phyloP scores from a whole-genome alignment of 2,797 vertebrate genomes.

The Parotocinclus haroldoi region DNA sequence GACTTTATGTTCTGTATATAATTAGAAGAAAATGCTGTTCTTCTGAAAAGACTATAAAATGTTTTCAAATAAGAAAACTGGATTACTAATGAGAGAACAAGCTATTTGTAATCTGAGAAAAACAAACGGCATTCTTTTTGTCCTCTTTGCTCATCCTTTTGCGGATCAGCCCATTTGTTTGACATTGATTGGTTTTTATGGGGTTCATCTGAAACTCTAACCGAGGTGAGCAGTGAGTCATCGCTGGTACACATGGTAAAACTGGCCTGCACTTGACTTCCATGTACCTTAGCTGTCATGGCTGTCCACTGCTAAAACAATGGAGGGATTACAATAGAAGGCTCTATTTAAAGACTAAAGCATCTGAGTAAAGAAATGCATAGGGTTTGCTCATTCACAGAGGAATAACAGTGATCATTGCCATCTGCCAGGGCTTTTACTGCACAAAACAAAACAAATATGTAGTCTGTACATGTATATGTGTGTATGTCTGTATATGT shows the following conservation, averaged over 20 bases:
- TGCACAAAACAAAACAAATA: constrained; percentile 39
- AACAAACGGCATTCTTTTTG: constrained; percentile 42
- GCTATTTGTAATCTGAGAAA: constrained; percentile 33
- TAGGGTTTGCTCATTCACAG: constrained; percentile 34
- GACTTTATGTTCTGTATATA: no score
- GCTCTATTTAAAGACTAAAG: constrained; percentile 65
- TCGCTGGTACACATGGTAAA: constrained; percentile 53
- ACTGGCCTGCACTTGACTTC: constrained; percentile 58
- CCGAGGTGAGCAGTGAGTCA: constrained; percentile 64
- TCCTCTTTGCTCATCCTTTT: constrained; percentile 26
- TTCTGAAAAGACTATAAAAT: no score
- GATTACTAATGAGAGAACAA: not conserved
- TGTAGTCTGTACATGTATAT: constrained; percentile 5
- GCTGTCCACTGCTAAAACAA: constrained; percentile 62
- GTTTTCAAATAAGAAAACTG: no score
- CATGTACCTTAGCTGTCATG: constrained; percentile 50
- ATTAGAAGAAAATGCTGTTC: no score
- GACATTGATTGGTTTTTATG: constrained; percentile 72
- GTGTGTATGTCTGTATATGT: no score
- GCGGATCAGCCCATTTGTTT: constrained; percentile 58
- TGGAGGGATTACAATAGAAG: constrained; percentile 60
- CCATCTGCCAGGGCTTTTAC: constrained; percentile 37
- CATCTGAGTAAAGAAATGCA: constrained; percentile 49
- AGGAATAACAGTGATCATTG: constrained; percentile 30
- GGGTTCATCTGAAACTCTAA: constrained; percentile 64